A percentile compares a stretch with the other conserved stretches of the same genome.
phyloP scores from a whole-genome alignment of 2,797 vertebrate species.

The Schizopygopsis pylzovi region DNA sequence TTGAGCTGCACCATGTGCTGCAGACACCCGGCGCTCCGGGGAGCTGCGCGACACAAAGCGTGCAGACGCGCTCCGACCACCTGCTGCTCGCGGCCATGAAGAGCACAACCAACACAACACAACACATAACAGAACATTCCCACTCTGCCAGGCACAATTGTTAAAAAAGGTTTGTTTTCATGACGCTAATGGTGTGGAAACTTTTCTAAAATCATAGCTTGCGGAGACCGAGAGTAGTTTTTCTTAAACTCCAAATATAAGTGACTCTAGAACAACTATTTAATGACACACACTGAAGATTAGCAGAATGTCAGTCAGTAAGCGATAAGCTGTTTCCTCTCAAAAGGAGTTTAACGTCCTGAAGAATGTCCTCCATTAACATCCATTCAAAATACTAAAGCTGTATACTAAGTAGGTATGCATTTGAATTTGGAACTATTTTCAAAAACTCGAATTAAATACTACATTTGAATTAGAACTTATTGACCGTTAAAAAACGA shows the following conservation, averaged over 20 bases:
- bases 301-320: background rate
- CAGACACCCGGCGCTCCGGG: background rate
- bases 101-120: too few relatives aligned
- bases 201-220: background rate
- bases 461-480: too few relatives aligned
- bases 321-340: background rate
- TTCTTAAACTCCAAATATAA: background rate
- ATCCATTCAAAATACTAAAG: background rate
- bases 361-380: background rate
- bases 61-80: background rate
- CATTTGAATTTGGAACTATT: background rate
- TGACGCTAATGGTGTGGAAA: background rate
- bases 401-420: background rate
- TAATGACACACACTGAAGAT: background rate
- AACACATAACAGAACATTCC: background rate
- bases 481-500: too few relatives aligned
- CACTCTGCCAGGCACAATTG: too few relatives aligned
- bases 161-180: background rate
- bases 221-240: background rate
- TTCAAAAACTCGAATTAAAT: background rate
- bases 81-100: background rate
- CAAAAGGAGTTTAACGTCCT: background rate
- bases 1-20: conserved; percentile 55
- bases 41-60: too few relatives aligned
- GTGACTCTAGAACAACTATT: too few relatives aligned